These are phyloP conservation scores for Ceyx margarethae DNA, from an alignment of 2,113 vertebrate species.

Conservation along the genomic window DNA sequence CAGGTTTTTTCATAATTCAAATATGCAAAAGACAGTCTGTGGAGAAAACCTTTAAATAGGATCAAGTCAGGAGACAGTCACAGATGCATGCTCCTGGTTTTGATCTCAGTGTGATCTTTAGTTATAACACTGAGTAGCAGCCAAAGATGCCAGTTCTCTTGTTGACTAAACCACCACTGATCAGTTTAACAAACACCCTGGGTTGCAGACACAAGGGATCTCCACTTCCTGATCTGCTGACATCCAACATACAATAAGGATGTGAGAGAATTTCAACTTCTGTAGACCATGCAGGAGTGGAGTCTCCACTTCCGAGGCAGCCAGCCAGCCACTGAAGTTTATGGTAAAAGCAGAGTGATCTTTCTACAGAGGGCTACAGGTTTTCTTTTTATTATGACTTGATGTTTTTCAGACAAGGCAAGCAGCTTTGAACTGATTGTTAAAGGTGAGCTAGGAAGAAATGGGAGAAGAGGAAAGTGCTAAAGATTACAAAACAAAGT, in stretches of 20 bases:
- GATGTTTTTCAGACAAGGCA: neutral
- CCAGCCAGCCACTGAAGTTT: neutral
- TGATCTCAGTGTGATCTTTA: neutral
- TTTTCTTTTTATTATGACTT: neutral
- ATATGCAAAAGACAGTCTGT: neutral
- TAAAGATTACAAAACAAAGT: neutral
- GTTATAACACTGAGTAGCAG: neutral
- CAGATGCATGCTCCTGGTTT: neutral
- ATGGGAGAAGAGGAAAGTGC: neutral
- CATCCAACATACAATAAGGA: rapidly evolving
- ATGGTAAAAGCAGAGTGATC: neutral
- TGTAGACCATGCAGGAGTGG: neutral
- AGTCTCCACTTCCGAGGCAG: neutral
- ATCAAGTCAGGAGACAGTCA: neutral
- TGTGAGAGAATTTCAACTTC: neutral
- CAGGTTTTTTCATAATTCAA: neutral
- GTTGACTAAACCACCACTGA: neutral
- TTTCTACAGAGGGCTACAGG: neutral
- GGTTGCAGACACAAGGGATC: neutral
- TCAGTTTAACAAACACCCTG: neutral
- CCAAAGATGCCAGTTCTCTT: neutral
- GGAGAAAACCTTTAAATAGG: neutral
- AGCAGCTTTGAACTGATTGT: neutral
- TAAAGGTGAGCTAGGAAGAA: neutral
- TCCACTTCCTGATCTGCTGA: neutral